These are phyloP conservation scores for Microlaimidae sp. DNA, from an alignment of 2,888 invertebrate genomes.

Conservation along the genomic window DNA sequence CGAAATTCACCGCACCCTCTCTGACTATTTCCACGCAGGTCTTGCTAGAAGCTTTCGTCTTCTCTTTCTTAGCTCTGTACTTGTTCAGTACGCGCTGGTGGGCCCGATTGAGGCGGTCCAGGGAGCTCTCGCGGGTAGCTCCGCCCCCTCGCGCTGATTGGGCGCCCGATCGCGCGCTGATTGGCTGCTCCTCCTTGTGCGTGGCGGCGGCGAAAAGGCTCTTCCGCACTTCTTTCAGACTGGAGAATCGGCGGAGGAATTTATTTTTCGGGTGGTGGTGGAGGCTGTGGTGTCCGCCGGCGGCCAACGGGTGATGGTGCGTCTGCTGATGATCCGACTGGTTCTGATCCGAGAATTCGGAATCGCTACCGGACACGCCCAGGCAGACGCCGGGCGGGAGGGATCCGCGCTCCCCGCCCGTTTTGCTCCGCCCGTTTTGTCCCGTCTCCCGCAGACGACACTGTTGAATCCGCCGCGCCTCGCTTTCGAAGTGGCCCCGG, in stretches of 20 bases:
- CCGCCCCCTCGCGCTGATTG: neutral
- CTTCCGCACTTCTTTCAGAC: constrained; percentile 10
- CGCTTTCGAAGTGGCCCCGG: constrained; percentile 65
- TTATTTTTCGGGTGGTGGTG: too few relatives aligned
- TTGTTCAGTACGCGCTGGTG: too few relatives aligned
- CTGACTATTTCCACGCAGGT: constrained; percentile 81
- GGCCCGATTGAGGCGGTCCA: neutral
- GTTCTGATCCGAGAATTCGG: neutral
- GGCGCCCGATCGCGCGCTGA: neutral
- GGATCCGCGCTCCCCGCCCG: constrained; percentile 2
- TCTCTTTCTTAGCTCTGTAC: too few relatives aligned
- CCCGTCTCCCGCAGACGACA: neutral
- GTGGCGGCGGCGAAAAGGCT: neutral
- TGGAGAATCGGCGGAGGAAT: constrained; percentile 10
- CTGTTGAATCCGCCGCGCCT: constrained; percentile 41
- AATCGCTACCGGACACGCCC: constrained; percentile 51
- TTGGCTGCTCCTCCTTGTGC: neutral
- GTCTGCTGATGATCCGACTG: constrained; percentile 56
- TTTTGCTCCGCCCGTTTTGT: neutral
- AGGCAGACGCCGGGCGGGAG: constrained; percentile 46
- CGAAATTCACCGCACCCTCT: constrained; percentile 77
- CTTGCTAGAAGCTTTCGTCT: constrained; percentile 45
- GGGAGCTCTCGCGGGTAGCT: too few relatives aligned
- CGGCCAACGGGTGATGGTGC: neutral
- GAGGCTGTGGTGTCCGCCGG: too few relatives aligned